Conservation (phyloP, 23 tunicate genomes). For the Diplosoma virens region DNA sequence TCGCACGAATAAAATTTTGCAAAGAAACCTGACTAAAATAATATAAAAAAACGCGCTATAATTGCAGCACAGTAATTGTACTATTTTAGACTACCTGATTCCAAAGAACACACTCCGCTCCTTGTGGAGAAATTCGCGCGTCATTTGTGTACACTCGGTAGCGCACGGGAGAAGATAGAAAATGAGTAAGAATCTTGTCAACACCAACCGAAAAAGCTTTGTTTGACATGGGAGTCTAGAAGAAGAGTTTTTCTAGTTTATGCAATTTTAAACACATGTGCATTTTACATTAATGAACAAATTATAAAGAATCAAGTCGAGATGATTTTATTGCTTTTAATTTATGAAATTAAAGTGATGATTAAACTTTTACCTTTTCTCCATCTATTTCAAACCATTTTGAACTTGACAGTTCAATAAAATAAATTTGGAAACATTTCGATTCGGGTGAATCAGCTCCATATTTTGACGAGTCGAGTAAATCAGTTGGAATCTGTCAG, state of each 20-base stretch:
- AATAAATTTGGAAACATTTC: conserved; percentile 60
- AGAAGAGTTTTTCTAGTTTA: too few species aligned
- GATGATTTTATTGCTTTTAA: too few species aligned
- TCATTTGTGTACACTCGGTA: conserved; percentile 78
- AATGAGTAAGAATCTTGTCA: conserved; percentile 11
- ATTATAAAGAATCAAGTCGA: too few species aligned
- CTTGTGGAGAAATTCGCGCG: conserved; percentile 76
- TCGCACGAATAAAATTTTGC: too few species aligned
- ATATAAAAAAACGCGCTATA: too few species aligned
- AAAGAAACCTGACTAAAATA: too few species aligned
- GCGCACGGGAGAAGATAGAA: conserved; percentile 55
- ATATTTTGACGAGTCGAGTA: conserved; percentile 43
- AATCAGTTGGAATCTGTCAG: conserved; percentile 55
- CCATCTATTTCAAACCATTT: conserved; percentile 47
- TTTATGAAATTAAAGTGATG: too few species aligned
- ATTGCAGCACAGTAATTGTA: too few species aligned
- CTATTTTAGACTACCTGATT: conserved; percentile 71
- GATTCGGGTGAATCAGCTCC: conserved; percentile 49
- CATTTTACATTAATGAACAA: too few species aligned
- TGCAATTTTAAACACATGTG: too few species aligned
- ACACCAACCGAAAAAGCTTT: conserved; percentile 74
- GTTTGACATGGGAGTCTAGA: conserved; percentile 67
- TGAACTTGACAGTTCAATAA: conserved; percentile 59
- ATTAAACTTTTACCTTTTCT: conserved; percentile 40
- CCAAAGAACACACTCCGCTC: conserved; percentile 85